Percentiles rank a stretch among this genome's conserved stretches.
Evolutionary conservation across 2,888 invertebrate species (phyloP).

Genomic region (Tridacna gigas): DNA sequence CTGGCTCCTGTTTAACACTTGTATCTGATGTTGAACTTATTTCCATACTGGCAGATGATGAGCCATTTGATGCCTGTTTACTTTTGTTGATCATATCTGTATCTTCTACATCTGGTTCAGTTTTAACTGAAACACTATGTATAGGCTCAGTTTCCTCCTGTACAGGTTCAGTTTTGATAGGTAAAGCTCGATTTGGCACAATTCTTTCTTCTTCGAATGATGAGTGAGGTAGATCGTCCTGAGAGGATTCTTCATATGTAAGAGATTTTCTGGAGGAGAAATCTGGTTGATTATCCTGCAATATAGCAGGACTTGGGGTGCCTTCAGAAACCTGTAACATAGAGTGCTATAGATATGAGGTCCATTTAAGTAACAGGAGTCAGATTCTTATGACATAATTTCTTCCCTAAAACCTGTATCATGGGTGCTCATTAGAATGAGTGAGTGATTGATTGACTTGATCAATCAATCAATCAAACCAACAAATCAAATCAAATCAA

Average conservation of each 20-base stretch:
- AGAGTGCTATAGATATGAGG: background rate
- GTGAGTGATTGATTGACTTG: too few relatives aligned
- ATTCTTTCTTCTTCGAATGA: conserved; percentile 49
- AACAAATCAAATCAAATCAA: too few relatives aligned
- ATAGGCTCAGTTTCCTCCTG: conserved; percentile 14
- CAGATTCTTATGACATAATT: too few relatives aligned
- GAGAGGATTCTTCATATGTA: conserved; percentile 56
- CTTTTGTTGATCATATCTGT: background rate
- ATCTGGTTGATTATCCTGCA: conserved; percentile 39
- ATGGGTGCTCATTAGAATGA: too few relatives aligned
- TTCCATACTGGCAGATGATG: too few relatives aligned
- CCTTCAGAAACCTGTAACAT: conserved; percentile 60
- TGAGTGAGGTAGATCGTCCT: conserved; percentile 43
- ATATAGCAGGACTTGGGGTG: conserved; percentile 60
- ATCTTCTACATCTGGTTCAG: conserved; percentile 20
- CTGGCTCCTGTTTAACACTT: conserved; percentile 8
- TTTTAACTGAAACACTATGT: too few relatives aligned
- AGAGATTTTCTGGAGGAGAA: conserved; percentile 51
- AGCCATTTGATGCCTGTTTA: too few relatives aligned
- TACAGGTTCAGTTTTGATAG: conserved; percentile 7
- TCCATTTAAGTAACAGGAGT: too few relatives aligned
- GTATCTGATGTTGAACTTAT: background rate
- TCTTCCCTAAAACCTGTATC: too few relatives aligned
- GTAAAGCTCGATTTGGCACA: conserved; percentile 19
- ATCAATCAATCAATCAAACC: too few relatives aligned